Conservation (phyloP, 2,888 invertebrate genomes). For the Pyrgus malvae region DNA sequence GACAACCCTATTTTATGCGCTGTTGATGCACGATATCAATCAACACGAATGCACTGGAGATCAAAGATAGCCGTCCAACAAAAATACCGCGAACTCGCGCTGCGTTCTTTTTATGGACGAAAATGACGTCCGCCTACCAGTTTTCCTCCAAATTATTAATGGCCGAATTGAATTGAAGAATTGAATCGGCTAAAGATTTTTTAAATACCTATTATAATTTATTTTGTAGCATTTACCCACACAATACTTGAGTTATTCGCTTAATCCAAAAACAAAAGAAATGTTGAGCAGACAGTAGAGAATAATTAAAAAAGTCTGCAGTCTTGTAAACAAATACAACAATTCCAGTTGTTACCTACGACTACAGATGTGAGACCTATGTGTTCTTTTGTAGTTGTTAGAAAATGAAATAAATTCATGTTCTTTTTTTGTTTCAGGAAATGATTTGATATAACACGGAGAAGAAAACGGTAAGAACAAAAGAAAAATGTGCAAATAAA, state of each 20-base stretch:
- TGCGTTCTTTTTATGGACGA: conserved; percentile 15
- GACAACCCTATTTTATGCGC: conserved; percentile 6
- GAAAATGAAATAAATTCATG: no score
- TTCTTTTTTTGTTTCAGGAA: conserved; percentile 17
- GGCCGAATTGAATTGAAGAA: conserved; percentile 4
- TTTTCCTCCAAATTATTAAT: conserved; percentile 18
- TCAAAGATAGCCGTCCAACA: conserved; percentile 20
- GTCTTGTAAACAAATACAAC: no score
- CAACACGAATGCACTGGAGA: conserved; percentile 20
- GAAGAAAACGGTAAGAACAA: conserved; percentile 7
- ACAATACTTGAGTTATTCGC: no score
- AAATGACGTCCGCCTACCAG: conserved; percentile 13
- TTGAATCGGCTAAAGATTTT: background rate
- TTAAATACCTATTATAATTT: no score
- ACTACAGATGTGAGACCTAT: no score
- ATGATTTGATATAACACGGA: conserved; percentile 6
- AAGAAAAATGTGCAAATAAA: background rate
- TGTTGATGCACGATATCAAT: conserved; percentile 25
- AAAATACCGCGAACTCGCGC: conserved; percentile 24
- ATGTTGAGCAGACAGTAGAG: no score
- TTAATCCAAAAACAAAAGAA: no score
- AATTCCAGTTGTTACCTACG: no score
- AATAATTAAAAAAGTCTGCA: no score
- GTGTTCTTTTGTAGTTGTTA: no score
- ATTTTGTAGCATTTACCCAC: no score